phyloP scores from a whole-genome alignment of 2,888 invertebrate species.

The Aspidapion aeneum region DNA sequence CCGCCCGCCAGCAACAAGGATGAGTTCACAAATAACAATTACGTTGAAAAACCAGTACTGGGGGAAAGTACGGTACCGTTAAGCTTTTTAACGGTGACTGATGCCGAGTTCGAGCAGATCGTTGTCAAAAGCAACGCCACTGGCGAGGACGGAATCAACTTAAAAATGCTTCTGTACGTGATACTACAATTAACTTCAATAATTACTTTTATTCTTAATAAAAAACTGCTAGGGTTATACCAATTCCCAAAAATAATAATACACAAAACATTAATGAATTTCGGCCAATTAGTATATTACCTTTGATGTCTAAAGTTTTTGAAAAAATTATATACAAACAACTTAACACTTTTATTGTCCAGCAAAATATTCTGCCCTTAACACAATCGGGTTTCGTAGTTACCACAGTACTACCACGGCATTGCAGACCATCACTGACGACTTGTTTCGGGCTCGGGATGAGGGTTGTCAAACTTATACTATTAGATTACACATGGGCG shows the following conservation, averaged over 20 bases:
- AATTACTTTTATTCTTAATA: background rate
- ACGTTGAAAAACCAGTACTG: background rate
- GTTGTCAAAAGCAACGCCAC: background rate
- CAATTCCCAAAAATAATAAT: background rate
- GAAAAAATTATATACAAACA: background rate
- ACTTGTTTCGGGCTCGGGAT: background rate
- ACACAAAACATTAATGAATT: background rate
- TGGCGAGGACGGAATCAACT: background rate
- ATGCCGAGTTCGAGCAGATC: background rate
- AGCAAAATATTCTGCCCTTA: background rate
- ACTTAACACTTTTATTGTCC: background rate
- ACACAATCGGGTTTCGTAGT: background rate
- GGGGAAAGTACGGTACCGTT: background rate
- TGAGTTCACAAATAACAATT: background rate
- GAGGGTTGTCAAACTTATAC: background rate
- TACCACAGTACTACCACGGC: background rate
- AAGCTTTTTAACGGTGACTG: background rate
- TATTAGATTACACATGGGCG: no score
- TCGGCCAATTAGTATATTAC: background rate
- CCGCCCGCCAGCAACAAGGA: background rate
- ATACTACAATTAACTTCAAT: background rate
- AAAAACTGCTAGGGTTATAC: background rate
- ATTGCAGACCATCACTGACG: background rate
- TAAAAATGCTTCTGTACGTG: background rate
- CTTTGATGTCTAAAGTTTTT: background rate